Base-by-base conservation (phyloP, 2,888 invertebrate species). In the Actias luna region DNA sequence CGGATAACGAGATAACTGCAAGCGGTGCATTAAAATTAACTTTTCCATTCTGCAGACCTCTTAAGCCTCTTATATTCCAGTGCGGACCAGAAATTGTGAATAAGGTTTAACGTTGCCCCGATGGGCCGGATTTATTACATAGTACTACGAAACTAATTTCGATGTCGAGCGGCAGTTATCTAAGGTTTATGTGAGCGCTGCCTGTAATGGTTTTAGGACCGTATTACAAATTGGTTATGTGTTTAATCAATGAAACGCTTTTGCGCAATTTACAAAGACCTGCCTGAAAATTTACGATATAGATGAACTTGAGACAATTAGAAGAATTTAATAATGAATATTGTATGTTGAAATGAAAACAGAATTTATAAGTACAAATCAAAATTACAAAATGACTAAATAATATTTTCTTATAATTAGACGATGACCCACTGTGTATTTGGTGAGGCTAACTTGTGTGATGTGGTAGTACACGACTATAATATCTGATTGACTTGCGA, bases 11-110 rank as follows among this genome's bases (percentile, higher is more conserved):
- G 78, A 77, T 76, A 77, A 76, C 74, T 68, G 71, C 65, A 66
- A 71, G 72, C 68, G 68, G 69, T 66, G 74, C 71, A 77, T 78
- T 76, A 76, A 76, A 79, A 76, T 80, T 77, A 78, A 78, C 78
- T 79, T 79, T 79, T 75, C 76, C 76, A 77, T 79, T 80, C 75
- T 73, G 71, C 69, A 66, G 70, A 74, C 72, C 73, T 74, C 73
- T 74, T 76, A 73, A 77, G 69, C 68, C 68, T 64, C 70, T 70
- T 67, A 74, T 29, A 29, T 55, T 55, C 71, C 67, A 65, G 64
- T 65, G 59, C 58, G 59, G 61, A 29, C 27, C 27, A 29, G 36
- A 31, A 50, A 58, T 69, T 66, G 67, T 70, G 64, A 64, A 62
- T 57, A 61, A 29, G 57, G 62, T 58, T 62, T 62, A 62, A 42